Conservation (phyloP, 2,888 invertebrate species). For the Drosophila prolongata region DNA sequence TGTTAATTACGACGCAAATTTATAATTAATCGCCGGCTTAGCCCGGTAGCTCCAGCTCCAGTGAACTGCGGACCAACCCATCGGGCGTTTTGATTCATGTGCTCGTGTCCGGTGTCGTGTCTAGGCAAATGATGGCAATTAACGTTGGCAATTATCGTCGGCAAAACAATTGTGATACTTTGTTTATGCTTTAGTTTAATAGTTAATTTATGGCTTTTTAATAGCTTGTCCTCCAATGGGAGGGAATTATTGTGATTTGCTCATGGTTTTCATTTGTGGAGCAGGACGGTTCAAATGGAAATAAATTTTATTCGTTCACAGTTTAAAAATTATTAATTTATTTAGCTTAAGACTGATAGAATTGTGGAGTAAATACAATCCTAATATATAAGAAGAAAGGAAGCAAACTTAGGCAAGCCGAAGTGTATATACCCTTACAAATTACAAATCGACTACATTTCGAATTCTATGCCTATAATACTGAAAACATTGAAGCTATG, state of each 20-base stretch:
- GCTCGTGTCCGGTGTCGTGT: conserved; percentile 53
- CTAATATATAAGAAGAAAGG: too few relatives aligned
- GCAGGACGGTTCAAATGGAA: too few relatives aligned
- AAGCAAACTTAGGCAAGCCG: too few relatives aligned
- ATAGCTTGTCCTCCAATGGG: conserved; percentile 41
- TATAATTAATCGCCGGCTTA: conserved; percentile 69
- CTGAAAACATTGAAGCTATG: too few relatives aligned
- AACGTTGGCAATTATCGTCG: conserved; percentile 70
- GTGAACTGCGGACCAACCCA: conserved; percentile 29
- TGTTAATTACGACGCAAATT: conserved; percentile 82
- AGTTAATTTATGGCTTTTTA: conserved; percentile 75
- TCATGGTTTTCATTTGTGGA: background rate
- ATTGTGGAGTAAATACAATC: too few relatives aligned
- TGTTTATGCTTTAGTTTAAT: conserved; percentile 65
- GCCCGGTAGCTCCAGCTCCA: conserved; percentile 13
- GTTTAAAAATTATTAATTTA: too few relatives aligned
- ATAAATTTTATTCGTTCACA: background rate
- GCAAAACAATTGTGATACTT: conserved; percentile 73
- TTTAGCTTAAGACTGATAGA: too few relatives aligned
- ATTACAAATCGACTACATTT: too few relatives aligned
- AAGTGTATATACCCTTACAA: too few relatives aligned
- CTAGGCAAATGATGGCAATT: conserved; percentile 74
- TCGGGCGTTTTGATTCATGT: conserved; percentile 65
- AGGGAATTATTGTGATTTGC: background rate
- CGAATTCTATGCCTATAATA: too few relatives aligned